Percentiles rank a stretch among this genome's conserved stretches.
Conservation (phyloP, 1,140 invertebrate species). For the Hylyphantes graminicola region DNA sequence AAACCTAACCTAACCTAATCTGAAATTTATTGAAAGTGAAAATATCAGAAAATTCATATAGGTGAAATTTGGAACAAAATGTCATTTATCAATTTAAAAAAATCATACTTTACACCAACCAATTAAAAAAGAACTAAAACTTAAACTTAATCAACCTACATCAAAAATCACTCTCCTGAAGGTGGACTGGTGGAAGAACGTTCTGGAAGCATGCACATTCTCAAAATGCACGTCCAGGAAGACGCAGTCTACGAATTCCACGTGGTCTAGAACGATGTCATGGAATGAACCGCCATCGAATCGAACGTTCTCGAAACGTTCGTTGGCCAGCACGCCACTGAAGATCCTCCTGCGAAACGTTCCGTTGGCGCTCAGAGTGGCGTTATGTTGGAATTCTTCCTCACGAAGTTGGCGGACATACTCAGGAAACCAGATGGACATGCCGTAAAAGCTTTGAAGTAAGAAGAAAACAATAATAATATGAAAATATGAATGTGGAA, state of each 20-base stretch:
- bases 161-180: constrained; percentile 64
- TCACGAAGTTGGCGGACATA: constrained; percentile 69
- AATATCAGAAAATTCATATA: too few relatives aligned
- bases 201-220: constrained; percentile 65
- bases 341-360: constrained; percentile 31
- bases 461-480: background rate
- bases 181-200: constrained; percentile 64
- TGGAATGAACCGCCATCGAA: constrained; percentile 64
- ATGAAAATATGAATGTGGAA: too few relatives aligned
- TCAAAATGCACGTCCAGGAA: constrained; percentile 64
- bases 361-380: constrained; percentile 1
- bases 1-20: too few relatives aligned
- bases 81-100: too few relatives aligned
- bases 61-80: too few relatives aligned
- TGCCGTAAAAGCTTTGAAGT: constrained; percentile 70
- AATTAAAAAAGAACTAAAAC: background rate
- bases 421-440: constrained; percentile 73
- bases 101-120: too few relatives aligned
- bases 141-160: background rate
- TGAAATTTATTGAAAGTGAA: too few relatives aligned
- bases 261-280: constrained; percentile 64
- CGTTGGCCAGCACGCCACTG: constrained; percentile 64
- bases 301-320: constrained; percentile 61
- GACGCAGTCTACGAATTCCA: constrained; percentile 64
- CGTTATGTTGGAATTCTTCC: constrained; percentile 66